Evolutionary conservation across 2,113 vertebrate species (phyloP).

Genomic region (Lepus europaeus): DNA sequence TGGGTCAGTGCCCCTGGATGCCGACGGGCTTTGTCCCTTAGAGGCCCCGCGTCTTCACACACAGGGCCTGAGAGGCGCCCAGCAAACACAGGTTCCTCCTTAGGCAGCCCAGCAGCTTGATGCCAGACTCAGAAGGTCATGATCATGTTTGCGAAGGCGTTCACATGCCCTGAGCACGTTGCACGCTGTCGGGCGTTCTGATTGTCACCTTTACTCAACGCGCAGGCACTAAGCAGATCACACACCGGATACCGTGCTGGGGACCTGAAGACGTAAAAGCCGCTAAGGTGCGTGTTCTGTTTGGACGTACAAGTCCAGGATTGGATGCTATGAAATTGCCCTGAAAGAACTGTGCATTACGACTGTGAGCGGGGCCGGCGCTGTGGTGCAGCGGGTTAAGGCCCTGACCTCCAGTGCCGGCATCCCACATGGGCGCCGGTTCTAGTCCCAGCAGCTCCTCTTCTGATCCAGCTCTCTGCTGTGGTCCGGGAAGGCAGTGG

Average conservation of each 20-base stretch:
- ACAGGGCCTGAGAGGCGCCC: not conserved
- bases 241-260: fast-evolving
- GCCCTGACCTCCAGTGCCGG: no score
- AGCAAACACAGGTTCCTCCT: not conserved
- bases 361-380: no score
- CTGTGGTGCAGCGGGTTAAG: no score
- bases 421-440: no score
- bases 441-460: no score
- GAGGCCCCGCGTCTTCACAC: no score
- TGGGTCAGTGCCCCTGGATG: no score
- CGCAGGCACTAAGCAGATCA: fast-evolving
- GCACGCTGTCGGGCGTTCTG: fast-evolving
- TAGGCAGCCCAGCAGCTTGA: not conserved
- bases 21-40: no score
- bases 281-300: fast-evolving
- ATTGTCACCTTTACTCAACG: fast-evolving
- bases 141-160: not conserved
- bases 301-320: fast-evolving
- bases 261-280: fast-evolving
- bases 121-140: not conserved
- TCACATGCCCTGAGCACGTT: fast-evolving
- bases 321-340: no score
- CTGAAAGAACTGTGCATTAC: fast-evolving
- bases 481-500: no score
- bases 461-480: no score